A percentile compares a stretch with the other conserved stretches of the same genome.
Evolutionary conservation across 2,888 invertebrate species (phyloP).

Genomic region (Troides aeacus): DNA sequence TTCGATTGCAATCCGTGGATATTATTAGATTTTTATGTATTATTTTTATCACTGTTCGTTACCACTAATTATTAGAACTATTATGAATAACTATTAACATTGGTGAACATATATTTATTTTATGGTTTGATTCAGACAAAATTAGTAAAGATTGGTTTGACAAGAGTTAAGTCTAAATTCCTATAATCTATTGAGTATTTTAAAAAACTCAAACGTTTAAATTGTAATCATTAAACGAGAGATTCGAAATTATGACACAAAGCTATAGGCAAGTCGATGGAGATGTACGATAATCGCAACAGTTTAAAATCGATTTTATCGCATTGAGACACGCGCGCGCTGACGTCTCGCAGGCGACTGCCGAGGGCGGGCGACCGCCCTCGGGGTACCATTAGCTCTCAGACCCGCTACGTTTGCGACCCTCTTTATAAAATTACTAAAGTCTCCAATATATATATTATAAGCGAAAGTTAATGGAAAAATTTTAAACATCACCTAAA

Average conservation of each 20-base stretch:
- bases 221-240: background rate
- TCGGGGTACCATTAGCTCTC: conserved; percentile 55
- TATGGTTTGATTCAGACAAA: too few species aligned
- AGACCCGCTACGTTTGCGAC: conserved; percentile 36
- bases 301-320: conserved; percentile 15
- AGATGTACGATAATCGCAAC: conserved; percentile 21
- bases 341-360: conserved; percentile 66
- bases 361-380: conserved; percentile 74
- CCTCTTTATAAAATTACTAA: conserved; percentile 34
- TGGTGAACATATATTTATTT: too few species aligned
- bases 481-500: background rate
- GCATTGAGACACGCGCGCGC: conserved; percentile 51
- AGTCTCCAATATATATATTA: background rate
- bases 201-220: too few species aligned
- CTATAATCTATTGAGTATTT: too few species aligned
- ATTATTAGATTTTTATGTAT: background rate
- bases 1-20: conserved; percentile 31
- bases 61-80: too few species aligned
- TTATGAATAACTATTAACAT: too few species aligned
- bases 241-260: background rate
- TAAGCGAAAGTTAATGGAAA: background rate
- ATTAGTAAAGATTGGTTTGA: background rate
- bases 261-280: background rate
- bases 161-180: too few species aligned
- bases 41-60: background rate